Percentiles rank a stretch among this genome's conserved stretches.
These are phyloP conservation scores for Sebastes paucispinis DNA, from an alignment of 2,797 vertebrate genomes.

Conservation along the genomic window DNA sequence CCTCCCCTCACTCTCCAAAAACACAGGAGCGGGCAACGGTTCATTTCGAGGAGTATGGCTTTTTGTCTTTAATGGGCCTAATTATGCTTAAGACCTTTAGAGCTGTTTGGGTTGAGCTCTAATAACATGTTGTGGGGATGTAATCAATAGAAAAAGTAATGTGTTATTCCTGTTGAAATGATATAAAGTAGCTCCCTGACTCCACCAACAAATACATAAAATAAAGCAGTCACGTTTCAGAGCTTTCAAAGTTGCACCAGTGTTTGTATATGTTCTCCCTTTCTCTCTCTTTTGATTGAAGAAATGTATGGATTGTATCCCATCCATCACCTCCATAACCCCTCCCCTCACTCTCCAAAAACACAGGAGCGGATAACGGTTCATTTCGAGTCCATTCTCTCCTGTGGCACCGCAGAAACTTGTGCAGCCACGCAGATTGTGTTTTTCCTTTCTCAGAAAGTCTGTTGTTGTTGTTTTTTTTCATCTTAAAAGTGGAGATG, in stretches of 20 bases:
- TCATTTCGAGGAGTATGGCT: slow-evolving; percentile 58
- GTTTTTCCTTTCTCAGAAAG: neutral
- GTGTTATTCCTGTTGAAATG: neutral
- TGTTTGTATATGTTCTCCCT: slow-evolving; percentile 35
- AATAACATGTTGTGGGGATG: slow-evolving; percentile 34
- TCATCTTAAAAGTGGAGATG: slow-evolving; percentile 40
- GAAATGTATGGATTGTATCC: slow-evolving; percentile 51
- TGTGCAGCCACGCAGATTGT: slow-evolving; percentile 16
- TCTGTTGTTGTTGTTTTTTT: neutral
- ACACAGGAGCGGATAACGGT: slow-evolving; percentile 46
- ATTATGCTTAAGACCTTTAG: slow-evolving; percentile 69
- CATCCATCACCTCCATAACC: slow-evolving; percentile 69
- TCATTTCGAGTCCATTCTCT: slow-evolving; percentile 69
- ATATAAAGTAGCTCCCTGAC: neutral
- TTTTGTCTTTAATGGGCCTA: slow-evolving; percentile 68
- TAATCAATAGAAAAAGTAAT: slow-evolving; percentile 18
- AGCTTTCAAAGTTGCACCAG: slow-evolving; percentile 38
- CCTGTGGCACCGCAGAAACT: slow-evolving; percentile 63
- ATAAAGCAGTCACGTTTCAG: slow-evolving; percentile 21
- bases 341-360: slow-evolving; percentile 60
- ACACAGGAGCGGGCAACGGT: slow-evolving; percentile 43
- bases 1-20: slow-evolving; percentile 61
- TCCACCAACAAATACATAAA: neutral
- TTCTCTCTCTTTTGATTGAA: slow-evolving; percentile 64
- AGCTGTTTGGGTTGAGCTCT: slow-evolving; percentile 40